phyloP scores from a whole-genome alignment of 2,888 invertebrate species.

The Ichneumon xanthorius region DNA sequence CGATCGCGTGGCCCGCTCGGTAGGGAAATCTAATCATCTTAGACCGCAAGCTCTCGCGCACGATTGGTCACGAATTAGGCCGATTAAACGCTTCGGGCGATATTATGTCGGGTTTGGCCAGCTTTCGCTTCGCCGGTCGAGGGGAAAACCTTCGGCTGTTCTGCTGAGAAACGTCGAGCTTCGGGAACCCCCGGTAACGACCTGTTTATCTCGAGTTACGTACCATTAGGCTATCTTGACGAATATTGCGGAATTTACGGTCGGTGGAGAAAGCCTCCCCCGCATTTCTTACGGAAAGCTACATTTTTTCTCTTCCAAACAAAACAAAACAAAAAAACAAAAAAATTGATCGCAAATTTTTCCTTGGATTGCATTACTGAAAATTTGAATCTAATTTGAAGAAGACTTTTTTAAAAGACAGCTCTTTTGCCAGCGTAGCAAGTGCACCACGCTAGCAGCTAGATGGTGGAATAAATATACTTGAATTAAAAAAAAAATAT shows the following conservation, averaged over 20 bases:
- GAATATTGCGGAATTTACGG: too few relatives aligned
- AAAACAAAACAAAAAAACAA: too few relatives aligned
- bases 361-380: too few relatives aligned
- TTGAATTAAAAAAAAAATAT: not conserved
- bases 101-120: slow-evolving; percentile 20
- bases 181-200: not conserved
- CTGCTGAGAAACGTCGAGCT: not conserved
- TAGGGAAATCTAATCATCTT: slow-evolving; percentile 49
- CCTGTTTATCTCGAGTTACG: slow-evolving; percentile 3
- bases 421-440: too few relatives aligned
- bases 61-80: slow-evolving; percentile 53
- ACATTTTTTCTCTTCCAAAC: too few relatives aligned
- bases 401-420: not conserved
- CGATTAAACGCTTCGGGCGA: slow-evolving; percentile 55
- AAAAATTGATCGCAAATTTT: too few relatives aligned
- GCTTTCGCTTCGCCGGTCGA: not conserved
- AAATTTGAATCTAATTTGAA: not conserved
- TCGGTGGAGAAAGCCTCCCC: too few relatives aligned
- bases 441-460: not conserved
- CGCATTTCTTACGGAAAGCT: too few relatives aligned
- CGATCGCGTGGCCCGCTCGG: slow-evolving; percentile 35
- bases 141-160: not conserved
- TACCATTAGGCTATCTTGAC: slow-evolving; percentile 1
- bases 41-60: slow-evolving; percentile 54
- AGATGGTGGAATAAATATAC: not conserved